Evolutionary conservation across 2,888 invertebrate species (phyloP), one percentile per base, ranked within the genome.

Genomic region (Cataglyphis altisquamis): DNA sequence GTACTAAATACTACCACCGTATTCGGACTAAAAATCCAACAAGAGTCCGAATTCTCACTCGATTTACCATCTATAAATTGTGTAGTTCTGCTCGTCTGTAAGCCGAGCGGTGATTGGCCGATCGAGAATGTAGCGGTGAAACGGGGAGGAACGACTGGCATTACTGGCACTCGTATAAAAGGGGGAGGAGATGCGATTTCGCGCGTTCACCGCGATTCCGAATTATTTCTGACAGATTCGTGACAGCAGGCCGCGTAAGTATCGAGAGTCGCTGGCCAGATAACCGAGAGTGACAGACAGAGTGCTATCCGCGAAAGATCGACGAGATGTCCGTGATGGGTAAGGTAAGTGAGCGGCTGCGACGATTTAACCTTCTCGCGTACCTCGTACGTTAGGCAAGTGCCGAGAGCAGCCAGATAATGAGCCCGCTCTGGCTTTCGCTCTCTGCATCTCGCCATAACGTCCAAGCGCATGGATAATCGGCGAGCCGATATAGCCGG

Each of bases 291-390:
- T 25, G 36, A 39, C 82, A 83, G 84, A 78, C 72, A 25, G 81
- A 86, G 36, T 72, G 36, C 55, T 74, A 66, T 70, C 82, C 86
- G 82, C 87, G 87, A 88, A 85, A 87, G 75, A 84, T 77, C 84
- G 86, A 85, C 91, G 91, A 92, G 78, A 94, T 94, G 94, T 94
- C 94, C 90, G 94, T 94, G 81, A 94, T 94, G 94, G 94, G 94
- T 86, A 94, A 94, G 94, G 94, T 94, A 83, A 94, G 93, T 78
- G 21, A 0, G 21, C 8, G n/a, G 1, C 21, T 12, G 67, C n/a
- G n/a, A 60, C 6, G 5, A 41, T 68, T 80, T 80, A 80, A 80
- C 78, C 72, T 80, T 77, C 77, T 77, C 36, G 3, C 1, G n/a
- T 10, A 72, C 15, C 21, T 5, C 2, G n/a, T 10, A 72, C 10